Base-by-base conservation (phyloP, 1,140 invertebrate species). In the Panagrolaimus sp. region DNA sequence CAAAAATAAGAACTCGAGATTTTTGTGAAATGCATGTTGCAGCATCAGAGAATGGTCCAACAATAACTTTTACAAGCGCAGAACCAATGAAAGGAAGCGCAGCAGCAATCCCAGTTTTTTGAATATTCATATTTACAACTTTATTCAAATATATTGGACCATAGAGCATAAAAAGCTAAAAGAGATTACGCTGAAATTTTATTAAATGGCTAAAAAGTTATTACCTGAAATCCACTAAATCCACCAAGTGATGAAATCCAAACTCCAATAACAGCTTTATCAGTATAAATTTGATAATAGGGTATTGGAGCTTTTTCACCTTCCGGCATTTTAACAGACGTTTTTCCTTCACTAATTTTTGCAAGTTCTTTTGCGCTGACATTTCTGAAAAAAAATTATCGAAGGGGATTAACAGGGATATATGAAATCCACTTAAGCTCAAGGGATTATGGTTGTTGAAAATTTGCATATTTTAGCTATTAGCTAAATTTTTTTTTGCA, bases 61-160 rank as follows among this genome's bases (percentile, higher is more conserved):
- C 76, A 42, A 77, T 43, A 23, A 77, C 57, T 65, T 79, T 76
- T 23, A 71, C 69, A 8, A 71, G 31, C 27, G 64, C 44, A n/a
- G 68, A 75, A 42, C 75, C 31, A 16, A 77, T 67, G 13, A 51
- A 67, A 20, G 75, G 77, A 38, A 77, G 38, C 0, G 75, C 75
- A 13, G 72, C 62, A 16, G 77, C 70, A 61, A 80, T 69, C 5
- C 77, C 73, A 27, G 77, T 80, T 1, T 69, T 67, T 51, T 70
- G 62, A n/a, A 78, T 69, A 47, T 78, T 65, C 46, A 79, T 73
- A 44, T 48, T 27, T 14, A 68, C n/a, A 44, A 77, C 79, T 48
- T 79, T 81, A 38, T 80, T 80, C 38, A 79, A 57, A 71, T 79
- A 79, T 23, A 72, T 79, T 51, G 77, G 77, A 11, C 77, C 77